Conservation (phyloP, 2,797 vertebrate genomes). For the Scomberomorus guttatus region DNA sequence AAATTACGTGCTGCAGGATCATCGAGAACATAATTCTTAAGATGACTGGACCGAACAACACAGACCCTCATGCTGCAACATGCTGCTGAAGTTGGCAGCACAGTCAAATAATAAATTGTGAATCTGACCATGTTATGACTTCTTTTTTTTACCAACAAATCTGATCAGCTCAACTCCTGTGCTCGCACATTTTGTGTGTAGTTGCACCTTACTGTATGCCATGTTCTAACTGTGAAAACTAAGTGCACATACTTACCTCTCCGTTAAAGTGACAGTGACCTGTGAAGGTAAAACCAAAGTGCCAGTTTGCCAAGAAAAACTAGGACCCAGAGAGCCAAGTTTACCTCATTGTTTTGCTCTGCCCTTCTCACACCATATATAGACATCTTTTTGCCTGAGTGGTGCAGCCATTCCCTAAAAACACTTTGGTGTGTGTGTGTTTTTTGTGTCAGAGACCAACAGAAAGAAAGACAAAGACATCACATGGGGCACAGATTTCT, state of each 20-base stretch:
- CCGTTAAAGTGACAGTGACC: constrained; percentile 18
- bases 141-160: not conserved
- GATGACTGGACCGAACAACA: not conserved
- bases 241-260: not conserved
- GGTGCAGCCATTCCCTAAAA: constrained; percentile 28
- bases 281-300: constrained; percentile 20
- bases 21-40: not conserved
- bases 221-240: not conserved
- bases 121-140: not conserved
- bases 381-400: constrained; percentile 42
- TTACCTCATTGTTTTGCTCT: constrained; percentile 47
- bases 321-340: constrained; percentile 12
- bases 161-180: not conserved
- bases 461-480: constrained; percentile 7
- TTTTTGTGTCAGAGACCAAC: constrained; percentile 11
- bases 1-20: not conserved
- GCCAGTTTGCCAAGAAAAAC: constrained; percentile 47
- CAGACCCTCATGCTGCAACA: not conserved
- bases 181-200: not conserved
- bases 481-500: not conserved
- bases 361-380: constrained; percentile 53
- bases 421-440: not conserved
- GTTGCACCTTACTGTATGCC: not conserved
- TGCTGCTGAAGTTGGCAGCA: not conserved
- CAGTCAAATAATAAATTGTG: not conserved